Evolutionary conservation across 2,113 vertebrate species (phyloP), one percentile per base, ranked within the genome.

Genomic region (Glareola pratincola): DNA sequence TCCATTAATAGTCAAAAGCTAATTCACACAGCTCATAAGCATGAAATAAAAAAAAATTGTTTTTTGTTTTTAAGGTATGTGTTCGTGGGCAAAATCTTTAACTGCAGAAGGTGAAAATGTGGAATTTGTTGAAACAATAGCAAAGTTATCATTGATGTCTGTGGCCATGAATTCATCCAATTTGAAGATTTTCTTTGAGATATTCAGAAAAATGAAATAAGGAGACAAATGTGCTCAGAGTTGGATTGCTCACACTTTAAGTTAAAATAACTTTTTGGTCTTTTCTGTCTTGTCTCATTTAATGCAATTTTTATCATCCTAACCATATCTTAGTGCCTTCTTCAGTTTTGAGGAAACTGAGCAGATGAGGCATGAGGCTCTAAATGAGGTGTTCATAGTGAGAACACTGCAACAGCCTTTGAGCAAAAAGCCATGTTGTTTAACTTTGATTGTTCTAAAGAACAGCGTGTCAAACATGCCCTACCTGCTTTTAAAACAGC

Each of bases 321-420:
- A 41, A 60, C 41, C 4, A 1, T 34, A 51, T 60, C 24, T 86
- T 84, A 12, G n/a, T 60, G 13, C 36, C 43, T 3, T 68, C 39
- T 68, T 56, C 43, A 41, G 2, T 75, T 94, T 43, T 74, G 51
- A 93, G 75, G 39, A 71, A 76, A 59, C 17, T 72, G 53, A 94
- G 30, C 39, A 71, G 59, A 63, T 68, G 39, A 89, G 14, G 74
- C 47, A 39, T 21, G 64, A 84, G 23, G 30, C 50, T 64, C 24
- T 67, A 62, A 83, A 67, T 9, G 12, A 56, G 27, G 9, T 15
- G 41, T 29, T 92, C 69, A 21, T 57, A 29, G 76, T 67, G n/a
- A 92, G 95, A 97, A 71, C 83, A 53, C 41, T 95, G 88, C 36
- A 94, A 68, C 26, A 71, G 76, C 26, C 43, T 86, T 68, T 90